Conservation (phyloP, 2,797 vertebrate genomes). For the Myotis planiceps region DNA sequence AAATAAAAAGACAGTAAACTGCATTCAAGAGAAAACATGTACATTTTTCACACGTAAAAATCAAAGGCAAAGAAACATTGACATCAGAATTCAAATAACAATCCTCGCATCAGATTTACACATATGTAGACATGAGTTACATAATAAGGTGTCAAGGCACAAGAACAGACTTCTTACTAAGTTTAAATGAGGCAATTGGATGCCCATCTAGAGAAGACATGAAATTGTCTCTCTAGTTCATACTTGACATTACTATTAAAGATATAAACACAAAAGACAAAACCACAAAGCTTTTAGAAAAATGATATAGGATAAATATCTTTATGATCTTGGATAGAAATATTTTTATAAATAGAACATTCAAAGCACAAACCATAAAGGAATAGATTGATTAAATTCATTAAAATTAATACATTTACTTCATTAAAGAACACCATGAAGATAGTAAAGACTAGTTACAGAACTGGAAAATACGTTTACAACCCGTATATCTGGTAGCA, state of each 20-base stretch:
- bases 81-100: background rate
- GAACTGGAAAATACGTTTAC: background rate
- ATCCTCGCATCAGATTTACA: background rate
- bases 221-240: background rate
- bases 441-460: background rate
- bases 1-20: background rate
- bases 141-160: background rate
- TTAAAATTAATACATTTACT: background rate
- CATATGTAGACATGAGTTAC: background rate
- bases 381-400: background rate
- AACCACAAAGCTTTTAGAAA: background rate
- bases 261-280: background rate
- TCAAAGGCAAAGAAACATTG: background rate
- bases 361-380: background rate
- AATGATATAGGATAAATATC: background rate
- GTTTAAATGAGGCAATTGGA: background rate
- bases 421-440: background rate
- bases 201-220: background rate
- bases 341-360: background rate
- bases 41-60: background rate
- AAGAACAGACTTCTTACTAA: background rate
- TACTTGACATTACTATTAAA: background rate
- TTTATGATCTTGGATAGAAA: background rate
- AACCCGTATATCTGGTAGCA: background rate
- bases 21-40: background rate